Evolutionary conservation across 35 echinoderm and acorn worm genomes (phyloP), one percentile per base, ranked within the genome.

Genomic region (Acanthaster planci): DNA sequence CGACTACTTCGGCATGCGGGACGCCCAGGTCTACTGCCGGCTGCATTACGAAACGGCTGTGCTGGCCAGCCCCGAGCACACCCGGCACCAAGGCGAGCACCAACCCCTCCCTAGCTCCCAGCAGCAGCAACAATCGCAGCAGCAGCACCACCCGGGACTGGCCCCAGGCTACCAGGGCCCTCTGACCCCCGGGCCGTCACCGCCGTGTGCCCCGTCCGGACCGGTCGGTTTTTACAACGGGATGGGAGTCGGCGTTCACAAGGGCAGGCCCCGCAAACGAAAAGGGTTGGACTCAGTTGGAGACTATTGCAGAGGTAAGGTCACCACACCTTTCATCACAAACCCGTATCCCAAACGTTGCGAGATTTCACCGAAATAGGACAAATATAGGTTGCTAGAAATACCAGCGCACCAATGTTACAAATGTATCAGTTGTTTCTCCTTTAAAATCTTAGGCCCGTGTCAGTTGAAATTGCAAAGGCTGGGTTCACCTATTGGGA

Each of bases 1-100:
- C 0, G 96, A 99, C 75, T 93, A 99, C 67, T 99, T 91, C 75
- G 96, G 96, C 22, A 99, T 99, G 96, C 76, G 89, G 52, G 96
- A 99, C 77, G 76, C 79, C 39, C 84, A 91, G 18, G 92, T 99
- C 0, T 99, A 94, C 76, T 99, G 96, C 76, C 92, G 92, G 40
- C 82, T 93, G 23, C 92, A 99, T 75, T 99, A 99, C 76, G 96
- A 99, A 79, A 85, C 40, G 55, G 12, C 42, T 4, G 42, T 12
- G 4, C 52, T 95, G 29, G 76, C 58, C 39, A 58, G 53, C 34
- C 75, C 86, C 7, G 42, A 47, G 12, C 42, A 47, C 42, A 21
- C 21, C 26, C 22, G 64, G 9, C 64, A 72, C 64, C 40, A 16
- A 37, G 52, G 79, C 78, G 81, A n/a, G 78, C 78, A 35, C 76